Evolutionary conservation across 2,113 vertebrate species (phyloP), one percentile per base, ranked within the genome.

Genomic region (Loxodonta africana): DNA sequence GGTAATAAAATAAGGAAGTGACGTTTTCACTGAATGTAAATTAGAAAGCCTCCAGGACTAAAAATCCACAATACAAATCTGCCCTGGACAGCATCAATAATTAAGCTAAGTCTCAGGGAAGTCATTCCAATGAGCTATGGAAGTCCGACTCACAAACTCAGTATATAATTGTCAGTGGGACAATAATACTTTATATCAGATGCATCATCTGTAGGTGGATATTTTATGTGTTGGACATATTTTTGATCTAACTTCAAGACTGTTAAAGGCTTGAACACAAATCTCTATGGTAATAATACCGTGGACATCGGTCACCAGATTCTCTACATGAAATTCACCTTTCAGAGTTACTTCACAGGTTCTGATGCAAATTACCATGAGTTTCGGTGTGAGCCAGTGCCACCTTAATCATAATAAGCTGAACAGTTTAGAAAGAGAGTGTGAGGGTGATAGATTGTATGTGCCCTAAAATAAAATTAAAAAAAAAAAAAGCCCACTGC

Each of bases 91-190:
- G 90, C 10, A 60, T 0, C 73, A 74, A 86, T 57, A 87, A 83
- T 90, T 88, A 53, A 44, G 57, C 26, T 83, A 83, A 81, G 33
- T 60, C 28, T 69, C 83, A 85, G 53, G 65, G 80, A 89, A 92
- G 37, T 21, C 41, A 92, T 94, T 95, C n/a, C 18, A 86, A 23
- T 78, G 73, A 96, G 91, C 37, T 14, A 74, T 69, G 60, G 81
- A 95, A 86, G 14, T 51, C 28, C 18, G 41, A 80, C 33, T 69
- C 60, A 80, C 15, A 95, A 80, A 77, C 7, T 90, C 62, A 67
- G 14, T 74, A 18, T 80, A 20, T 63, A 76, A 84, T 77, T 94
- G 25, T 92, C 33, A 73, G 3, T 88, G 33, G 84, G 25, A 44
- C 76, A 95, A 0, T 87, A 80, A 60, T 83, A 26, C 12, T 77